Evolutionary conservation across 2,888 invertebrate genomes (phyloP), one percentile per base, ranked within the genome.

Genomic region (Apeira syringaria): DNA sequence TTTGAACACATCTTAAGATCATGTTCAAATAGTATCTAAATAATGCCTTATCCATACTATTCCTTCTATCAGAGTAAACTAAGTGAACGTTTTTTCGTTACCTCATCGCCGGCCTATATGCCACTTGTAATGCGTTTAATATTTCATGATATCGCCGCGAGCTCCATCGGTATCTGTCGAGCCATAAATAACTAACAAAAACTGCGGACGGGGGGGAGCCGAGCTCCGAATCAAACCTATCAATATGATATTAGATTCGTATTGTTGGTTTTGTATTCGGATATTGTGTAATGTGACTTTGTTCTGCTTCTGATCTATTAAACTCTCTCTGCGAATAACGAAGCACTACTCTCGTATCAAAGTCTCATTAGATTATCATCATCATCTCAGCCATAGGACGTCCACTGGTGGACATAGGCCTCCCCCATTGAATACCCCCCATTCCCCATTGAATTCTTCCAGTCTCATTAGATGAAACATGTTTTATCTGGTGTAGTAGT

Each of bases 101-200:
- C 84, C 83, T 85, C 86, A 84, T 86, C 78, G 31, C 72, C 78
- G 72, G 79, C 74, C 83, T 84, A 84, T 84, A 85, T 83, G 84
- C 84, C 83, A 85, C 81, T 88, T 85, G 86, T 87, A 88, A 88
- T 86, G 87, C 81, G 81, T 88, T 89, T 89, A 88, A 88, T 89
- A 88, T 89, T 89, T 88, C 88, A 89, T 84, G 87, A 80, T 82
- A 85, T 78, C 78, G 84, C 83, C 79, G 73, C 65, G 55, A 65
- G 80, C 74, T 74, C 71, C 80, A 81, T 80, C 87, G 80, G 80
- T 88, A 89, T 88, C 88, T 79, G 67, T 58, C 48, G 53, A 48
- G 68, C 80, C 79, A 89, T 89, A 87, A 89, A 89, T 89, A 86
- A 87, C 77, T 68, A 64, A 73, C 81, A 84, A 85, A 86, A 83